These are phyloP conservation scores for Trichoplax adhaerens DNA, from an alignment of 37 sponge, comb jelly and placozoan genomes.

Conservation along the genomic window DNA sequence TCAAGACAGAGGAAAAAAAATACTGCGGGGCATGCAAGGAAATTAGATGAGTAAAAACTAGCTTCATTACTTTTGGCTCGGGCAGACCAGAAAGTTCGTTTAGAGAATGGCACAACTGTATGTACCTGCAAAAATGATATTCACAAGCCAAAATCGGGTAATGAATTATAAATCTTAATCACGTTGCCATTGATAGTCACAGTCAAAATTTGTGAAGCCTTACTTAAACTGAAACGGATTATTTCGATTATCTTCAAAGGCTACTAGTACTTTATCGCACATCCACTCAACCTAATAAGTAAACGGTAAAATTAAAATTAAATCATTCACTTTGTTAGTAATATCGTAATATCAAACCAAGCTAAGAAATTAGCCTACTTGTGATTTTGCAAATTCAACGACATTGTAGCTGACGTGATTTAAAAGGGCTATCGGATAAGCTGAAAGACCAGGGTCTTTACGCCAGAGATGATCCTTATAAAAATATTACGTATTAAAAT, in stretches of 20 bases:
- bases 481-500: no score
- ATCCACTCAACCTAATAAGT: conserved; percentile 89
- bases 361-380: conserved; percentile 23
- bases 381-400: conserved; percentile 95
- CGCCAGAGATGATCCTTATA: conserved; percentile 88
- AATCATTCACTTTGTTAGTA: neutral
- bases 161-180: neutral
- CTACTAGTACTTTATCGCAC: conserved; percentile 88
- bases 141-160: no score
- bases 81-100: neutral
- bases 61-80: conserved; percentile 3
- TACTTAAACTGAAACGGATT: conserved; percentile 90
- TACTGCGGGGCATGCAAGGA: neutral
- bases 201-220: neutral
- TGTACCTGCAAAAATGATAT: neutral
- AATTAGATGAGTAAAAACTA: neutral
- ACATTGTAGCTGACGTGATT: conserved; percentile 96
- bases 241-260: conserved; percentile 69
- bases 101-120: neutral
- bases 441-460: conserved; percentile 70
- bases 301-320: neutral
- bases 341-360: neutral
- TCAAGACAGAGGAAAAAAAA: neutral
- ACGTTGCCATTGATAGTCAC: conserved; percentile 1
- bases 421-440: conserved; percentile 85